Conservation (phyloP, 2,113 vertebrate species). For the Ivindomyrus marchei region DNA sequence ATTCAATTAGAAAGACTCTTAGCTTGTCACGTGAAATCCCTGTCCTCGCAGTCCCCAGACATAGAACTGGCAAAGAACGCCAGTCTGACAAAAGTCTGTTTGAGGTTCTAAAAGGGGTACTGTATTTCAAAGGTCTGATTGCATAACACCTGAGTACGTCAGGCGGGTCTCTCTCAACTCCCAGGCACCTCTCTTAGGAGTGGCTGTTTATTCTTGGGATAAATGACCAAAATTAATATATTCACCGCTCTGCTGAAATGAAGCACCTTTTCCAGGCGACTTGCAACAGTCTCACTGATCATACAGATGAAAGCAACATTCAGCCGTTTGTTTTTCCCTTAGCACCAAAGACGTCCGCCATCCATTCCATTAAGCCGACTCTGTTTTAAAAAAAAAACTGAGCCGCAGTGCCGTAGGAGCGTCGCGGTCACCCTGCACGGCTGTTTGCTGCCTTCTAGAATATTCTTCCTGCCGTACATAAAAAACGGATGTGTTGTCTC, state of each 20-base stretch:
- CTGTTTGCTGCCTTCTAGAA: constrained; percentile 10
- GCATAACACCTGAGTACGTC: constrained; percentile 30
- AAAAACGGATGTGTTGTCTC: constrained; percentile 34
- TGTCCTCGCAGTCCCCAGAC: constrained; percentile 30
- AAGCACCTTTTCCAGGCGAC: neutral
- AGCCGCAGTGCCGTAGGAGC: neutral
- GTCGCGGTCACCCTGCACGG: neutral
- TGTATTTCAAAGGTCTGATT: constrained; percentile 37
- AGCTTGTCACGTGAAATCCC: constrained; percentile 29
- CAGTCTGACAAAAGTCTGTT: constrained; percentile 35
- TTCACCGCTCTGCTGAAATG: neutral
- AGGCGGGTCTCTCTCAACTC: neutral
- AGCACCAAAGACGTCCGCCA: neutral
- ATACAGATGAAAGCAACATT: neutral
- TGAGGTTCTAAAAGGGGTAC: constrained; percentile 25
- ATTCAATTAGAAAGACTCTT: constrained; percentile 29
- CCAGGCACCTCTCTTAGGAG: constrained; percentile 16
- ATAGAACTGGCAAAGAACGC: constrained; percentile 28
- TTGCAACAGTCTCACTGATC: neutral
- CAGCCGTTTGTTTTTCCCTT: neutral
- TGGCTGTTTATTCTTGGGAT: constrained; percentile 9
- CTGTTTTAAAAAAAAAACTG: neutral
- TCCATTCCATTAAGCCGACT: neutral
- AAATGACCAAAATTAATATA: constrained; percentile 9
- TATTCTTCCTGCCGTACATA: constrained; percentile 26